Conservation (phyloP, 2,113 vertebrate genomes). For the Syngnathus scovelli region DNA sequence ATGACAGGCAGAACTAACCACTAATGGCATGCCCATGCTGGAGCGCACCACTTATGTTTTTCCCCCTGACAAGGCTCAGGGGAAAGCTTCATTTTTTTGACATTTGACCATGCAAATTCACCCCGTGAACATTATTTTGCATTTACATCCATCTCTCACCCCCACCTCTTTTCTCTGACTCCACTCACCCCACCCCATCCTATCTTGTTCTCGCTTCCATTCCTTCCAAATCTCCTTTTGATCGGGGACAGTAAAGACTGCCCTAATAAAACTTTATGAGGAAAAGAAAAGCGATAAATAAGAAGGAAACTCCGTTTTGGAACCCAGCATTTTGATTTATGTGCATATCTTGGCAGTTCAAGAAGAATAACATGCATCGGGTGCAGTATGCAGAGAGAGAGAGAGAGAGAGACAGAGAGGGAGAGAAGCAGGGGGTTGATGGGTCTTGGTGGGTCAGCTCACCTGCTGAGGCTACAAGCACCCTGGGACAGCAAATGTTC, state of each 20-base stretch:
- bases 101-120: constrained; percentile 99
- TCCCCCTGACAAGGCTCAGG: constrained; percentile 94
- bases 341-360: constrained; percentile 22
- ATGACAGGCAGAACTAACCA: constrained; percentile 95
- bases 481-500: constrained; percentile 73
- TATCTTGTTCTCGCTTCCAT: constrained; percentile 21
- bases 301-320: constrained; percentile 73
- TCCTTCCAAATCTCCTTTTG: constrained; percentile 57
- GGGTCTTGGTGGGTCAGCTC: constrained; percentile 73
- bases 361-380: not conserved
- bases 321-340: constrained; percentile 42
- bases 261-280: constrained; percentile 81
- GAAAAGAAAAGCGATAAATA: constrained; percentile 71
- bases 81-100: constrained; percentile 99
- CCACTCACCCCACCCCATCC: constrained; percentile 34
- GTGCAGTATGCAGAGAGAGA: constrained; percentile 14
- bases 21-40: constrained; percentile 91
- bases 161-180: constrained; percentile 37
- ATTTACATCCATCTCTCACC: constrained; percentile 89
- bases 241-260: constrained; percentile 80
- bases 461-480: constrained; percentile 78
- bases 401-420: constrained; percentile 9
- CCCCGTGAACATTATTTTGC: constrained; percentile 98
- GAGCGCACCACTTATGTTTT: constrained; percentile 89
- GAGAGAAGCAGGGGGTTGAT: constrained; percentile 55